Evolutionary conservation across 2,113 vertebrate species (phyloP).

Genomic region (Semnopithecus entellus): DNA sequence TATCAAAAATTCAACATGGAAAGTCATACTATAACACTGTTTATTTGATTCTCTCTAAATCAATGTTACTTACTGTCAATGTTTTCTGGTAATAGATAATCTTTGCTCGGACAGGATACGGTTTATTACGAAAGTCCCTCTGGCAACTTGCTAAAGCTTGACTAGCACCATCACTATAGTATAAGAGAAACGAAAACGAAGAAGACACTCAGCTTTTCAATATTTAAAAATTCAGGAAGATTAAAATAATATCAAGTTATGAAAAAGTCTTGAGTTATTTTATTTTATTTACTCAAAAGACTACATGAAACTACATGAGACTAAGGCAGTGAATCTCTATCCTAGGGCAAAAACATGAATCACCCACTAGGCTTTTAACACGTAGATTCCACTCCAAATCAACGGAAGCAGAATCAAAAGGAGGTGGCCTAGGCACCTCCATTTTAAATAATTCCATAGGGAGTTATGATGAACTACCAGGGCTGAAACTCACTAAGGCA

Average conservation of each 20-base stretch:
- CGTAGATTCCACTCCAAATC: background rate
- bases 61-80: conserved; percentile 87
- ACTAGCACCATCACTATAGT: conserved; percentile 90
- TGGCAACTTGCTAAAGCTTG: conserved; percentile 94
- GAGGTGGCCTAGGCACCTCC: background rate
- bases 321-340: background rate
- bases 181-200: conserved; percentile 21
- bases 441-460: background rate
- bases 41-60: background rate
- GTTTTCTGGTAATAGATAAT: conserved; percentile 92
- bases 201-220: background rate
- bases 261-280: background rate
- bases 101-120: conserved; percentile 94
- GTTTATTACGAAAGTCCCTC: conserved; percentile 98
- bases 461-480: background rate
- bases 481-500: background rate
- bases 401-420: background rate
- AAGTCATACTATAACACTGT: accelerated
- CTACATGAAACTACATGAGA: background rate
- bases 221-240: conserved; percentile 23
- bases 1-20: background rate
- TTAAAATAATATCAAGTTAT: background rate
- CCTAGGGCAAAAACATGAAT: background rate
- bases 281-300: background rate
- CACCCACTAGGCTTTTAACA: background rate